phyloP scores from a whole-genome alignment of 2,113 vertebrate genomes.

The Solea solea region DNA sequence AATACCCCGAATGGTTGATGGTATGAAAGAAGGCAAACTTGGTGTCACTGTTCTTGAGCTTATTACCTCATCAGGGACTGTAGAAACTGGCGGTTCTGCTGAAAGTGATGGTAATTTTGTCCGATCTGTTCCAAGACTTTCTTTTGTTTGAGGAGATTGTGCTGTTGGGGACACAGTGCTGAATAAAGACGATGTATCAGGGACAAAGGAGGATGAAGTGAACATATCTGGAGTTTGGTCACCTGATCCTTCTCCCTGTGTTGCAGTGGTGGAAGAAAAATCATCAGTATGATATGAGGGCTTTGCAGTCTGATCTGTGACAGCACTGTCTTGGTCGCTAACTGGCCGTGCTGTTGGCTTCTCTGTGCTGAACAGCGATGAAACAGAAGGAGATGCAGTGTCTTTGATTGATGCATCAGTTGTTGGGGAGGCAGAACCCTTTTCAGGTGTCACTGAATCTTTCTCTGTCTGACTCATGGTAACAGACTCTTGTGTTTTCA shows the following conservation, averaged over 20 bases:
- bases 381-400: not conserved
- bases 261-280: rapidly evolving
- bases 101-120: not conserved
- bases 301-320: not conserved
- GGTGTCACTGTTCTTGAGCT: too few species aligned
- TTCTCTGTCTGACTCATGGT: too few species aligned
- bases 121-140: not conserved
- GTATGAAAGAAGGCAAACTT: too few species aligned
- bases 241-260: not conserved
- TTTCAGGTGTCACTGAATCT: not conserved
- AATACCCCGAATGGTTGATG: too few species aligned
- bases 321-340: not conserved
- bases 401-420: not conserved
- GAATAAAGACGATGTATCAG: rapidly evolving
- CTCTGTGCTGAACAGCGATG: conserved; percentile 28
- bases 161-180: conserved; percentile 16
- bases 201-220: not conserved
- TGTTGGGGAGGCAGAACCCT: not conserved
- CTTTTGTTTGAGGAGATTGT: not conserved
- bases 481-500: too few species aligned
- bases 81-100: not conserved
- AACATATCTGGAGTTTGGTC: not conserved
- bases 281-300: not conserved
- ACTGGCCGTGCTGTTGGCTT: conserved; percentile 5
- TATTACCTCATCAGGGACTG: not conserved